Base-by-base conservation (phyloP, 2,888 invertebrate species). In the Acrocyrtus sp. region DNA sequence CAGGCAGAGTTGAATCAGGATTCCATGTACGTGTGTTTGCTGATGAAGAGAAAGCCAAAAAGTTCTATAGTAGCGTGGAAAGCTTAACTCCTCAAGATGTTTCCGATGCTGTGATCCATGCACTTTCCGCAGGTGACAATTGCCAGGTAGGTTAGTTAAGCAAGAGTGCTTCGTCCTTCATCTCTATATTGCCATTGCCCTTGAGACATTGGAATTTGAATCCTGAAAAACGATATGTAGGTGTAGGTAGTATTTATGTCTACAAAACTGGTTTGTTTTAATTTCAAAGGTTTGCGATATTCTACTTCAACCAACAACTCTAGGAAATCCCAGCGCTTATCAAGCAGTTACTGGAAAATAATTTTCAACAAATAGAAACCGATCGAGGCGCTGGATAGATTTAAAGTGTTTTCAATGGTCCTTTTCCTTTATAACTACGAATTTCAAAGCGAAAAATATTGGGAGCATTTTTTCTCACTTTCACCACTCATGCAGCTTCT, bases 61-160 rank as follows among this genome's bases (percentile, higher is more conserved):
- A 82, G 41, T 81, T 84, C 29, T 84, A 85, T 54, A 82, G 83
- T 5, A 67, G 60, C 26, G 82, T 85, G 75, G 85, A 87, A 45
- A 82, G 84, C 62, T 85, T 90, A 5, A 84, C 87, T 56, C 82
- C 90, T 0, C 83, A 85, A 53, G 91, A 91, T 82, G 85, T 92
- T 5, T 89, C 90, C 0, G 86, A 89, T 74, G 88, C 89, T 1
- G 87, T 90, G 1, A 70, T 88, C 15, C 90, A 89, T 81, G 87
- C 87, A 0, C 83, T 92, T 15, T 86, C 88, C 4, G 88, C 89
- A 0, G 90, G 90, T 2, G 85, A 88, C 0, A 85, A 87, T 78
- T 89, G 88, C 15, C 87, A 88, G 84, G 88, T 89, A 58, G 19
- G 29, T n/a, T 43, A 19, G 1, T 29, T 5, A n/a, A 58, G 4